Base-by-base conservation (phyloP, 2,888 invertebrate species). In the Mesorhabditis spiculigera region DNA sequence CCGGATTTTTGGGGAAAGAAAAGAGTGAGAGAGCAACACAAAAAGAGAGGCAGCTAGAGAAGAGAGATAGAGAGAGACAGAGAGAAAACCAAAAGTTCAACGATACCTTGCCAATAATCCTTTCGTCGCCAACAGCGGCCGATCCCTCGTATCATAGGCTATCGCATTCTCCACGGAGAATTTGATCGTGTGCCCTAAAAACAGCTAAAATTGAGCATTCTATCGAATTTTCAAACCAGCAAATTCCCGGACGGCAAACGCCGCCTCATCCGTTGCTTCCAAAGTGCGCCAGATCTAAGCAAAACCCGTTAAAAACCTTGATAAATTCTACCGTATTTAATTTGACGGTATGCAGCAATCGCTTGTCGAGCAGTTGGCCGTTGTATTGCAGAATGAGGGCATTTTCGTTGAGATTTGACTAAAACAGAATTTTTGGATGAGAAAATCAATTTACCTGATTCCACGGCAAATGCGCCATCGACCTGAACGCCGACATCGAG, bases 191-290 rank as follows among this genome's bases (percentile, higher is more conserved):
- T 94, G 93, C 1, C 97, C 58, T 50, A n/a, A 50, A 50, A 50
- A n/a, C n/a, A n/a, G n/a, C n/a, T n/a, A n/a, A n/a, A n/a, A n/a
- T n/a, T n/a, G n/a, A n/a, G n/a, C n/a, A n/a, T n/a, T n/a, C n/a
- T n/a, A n/a, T n/a, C n/a, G n/a, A n/a, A n/a, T n/a, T n/a, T n/a
- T n/a, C n/a, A n/a, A n/a, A n/a, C 28, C 86, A 41, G 83, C 81
- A 85, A 93, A 92, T 87, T 96, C 93, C 5, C 95, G 89, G 41
- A 97, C 92, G 68, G 90, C 90, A 88, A 97, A 95, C 62, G 93
- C 90, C 4, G 91, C 90, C 64, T 90, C 89, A 78, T 92, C 91
- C 77, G 90, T 91, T 10, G 93, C 87, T 10, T 92, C 86, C 6
- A 91, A 89, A 5, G 93, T 88, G 79, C 95, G 92, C 75, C 95